These are phyloP conservation scores for Plagodis dolabraria DNA, from an alignment of 2,888 invertebrate species.

Conservation along the genomic window DNA sequence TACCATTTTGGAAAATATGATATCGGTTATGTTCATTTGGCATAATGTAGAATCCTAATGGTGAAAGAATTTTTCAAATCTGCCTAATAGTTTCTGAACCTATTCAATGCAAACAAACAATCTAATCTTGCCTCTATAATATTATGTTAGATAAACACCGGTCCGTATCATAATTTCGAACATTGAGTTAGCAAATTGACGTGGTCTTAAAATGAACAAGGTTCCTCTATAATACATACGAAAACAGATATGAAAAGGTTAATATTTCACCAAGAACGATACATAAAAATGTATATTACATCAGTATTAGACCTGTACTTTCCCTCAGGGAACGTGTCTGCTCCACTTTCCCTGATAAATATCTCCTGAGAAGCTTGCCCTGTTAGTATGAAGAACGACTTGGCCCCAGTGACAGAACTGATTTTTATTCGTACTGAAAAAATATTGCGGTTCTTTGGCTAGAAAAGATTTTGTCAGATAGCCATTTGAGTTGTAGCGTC, in stretches of 20 bases:
- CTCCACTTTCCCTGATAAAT: constrained; percentile 34
- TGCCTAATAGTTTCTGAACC: too few relatives aligned
- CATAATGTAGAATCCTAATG: too few relatives aligned
- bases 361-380: constrained; percentile 34
- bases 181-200: too few relatives aligned
- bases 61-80: too few relatives aligned
- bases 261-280: constrained; percentile 25
- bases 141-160: too few relatives aligned
- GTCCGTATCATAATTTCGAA: too few relatives aligned
- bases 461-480: constrained; percentile 5
- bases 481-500: not conserved
- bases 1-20: too few relatives aligned
- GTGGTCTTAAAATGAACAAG: too few relatives aligned
- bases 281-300: constrained; percentile 33
- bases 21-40: too few relatives aligned
- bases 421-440: constrained; percentile 30
- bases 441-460: constrained; percentile 9
- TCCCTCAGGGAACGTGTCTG: constrained; percentile 33
- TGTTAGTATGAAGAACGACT: constrained; percentile 37
- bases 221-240: too few relatives aligned
- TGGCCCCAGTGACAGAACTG: constrained; percentile 27
- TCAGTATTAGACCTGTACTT: constrained; percentile 33
- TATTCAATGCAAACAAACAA: too few relatives aligned
- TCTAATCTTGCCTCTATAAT: too few relatives aligned
- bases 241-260: constrained; percentile 5